Evolutionary conservation across 2,797 vertebrate genomes (phyloP).

Genomic region (Synaphobranchus kaupii): DNA sequence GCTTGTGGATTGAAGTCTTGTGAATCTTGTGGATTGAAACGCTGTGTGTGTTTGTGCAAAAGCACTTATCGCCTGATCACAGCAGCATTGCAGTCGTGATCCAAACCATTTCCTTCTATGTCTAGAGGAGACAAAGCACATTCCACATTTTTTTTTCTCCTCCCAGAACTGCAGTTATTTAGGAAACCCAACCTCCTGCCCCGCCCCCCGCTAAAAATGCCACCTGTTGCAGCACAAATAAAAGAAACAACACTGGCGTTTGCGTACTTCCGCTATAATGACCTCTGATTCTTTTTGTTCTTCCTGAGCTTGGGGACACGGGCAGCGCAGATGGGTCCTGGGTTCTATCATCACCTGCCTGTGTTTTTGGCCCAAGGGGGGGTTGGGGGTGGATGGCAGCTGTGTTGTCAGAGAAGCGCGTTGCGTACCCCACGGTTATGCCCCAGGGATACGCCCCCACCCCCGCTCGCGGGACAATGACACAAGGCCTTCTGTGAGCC

Average conservation of each 20-base stretch:
- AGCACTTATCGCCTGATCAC: neutral
- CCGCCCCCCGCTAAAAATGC: neutral
- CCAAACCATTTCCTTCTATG: neutral
- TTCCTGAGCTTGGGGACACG: neutral
- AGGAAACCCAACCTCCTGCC: neutral
- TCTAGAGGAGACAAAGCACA: neutral
- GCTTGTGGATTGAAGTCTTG: no score
- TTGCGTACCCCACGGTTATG: no score
- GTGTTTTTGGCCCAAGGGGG: neutral
- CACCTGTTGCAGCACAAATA: neutral
- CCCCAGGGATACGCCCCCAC: no score
- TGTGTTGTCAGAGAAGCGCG: no score
- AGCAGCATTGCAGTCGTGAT: neutral
- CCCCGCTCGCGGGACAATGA: no score
- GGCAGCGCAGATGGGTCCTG: neutral
- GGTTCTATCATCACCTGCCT: neutral
- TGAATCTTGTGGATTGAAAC: no score
- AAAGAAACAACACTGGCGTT: neutral
- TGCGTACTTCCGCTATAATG: no score
- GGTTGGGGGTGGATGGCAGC: no score
- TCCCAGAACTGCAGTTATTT: neutral
- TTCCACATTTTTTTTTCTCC: neutral
- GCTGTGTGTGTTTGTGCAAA: neutral
- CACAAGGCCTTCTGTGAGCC: neutral
- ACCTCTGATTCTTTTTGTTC: neutral